A percentile compares a stretch with the other conserved stretches of the same genome.
These are phyloP conservation scores for Lamellibrachia columna DNA, from an alignment of 2,888 invertebrate species.

Conservation along the genomic window DNA sequence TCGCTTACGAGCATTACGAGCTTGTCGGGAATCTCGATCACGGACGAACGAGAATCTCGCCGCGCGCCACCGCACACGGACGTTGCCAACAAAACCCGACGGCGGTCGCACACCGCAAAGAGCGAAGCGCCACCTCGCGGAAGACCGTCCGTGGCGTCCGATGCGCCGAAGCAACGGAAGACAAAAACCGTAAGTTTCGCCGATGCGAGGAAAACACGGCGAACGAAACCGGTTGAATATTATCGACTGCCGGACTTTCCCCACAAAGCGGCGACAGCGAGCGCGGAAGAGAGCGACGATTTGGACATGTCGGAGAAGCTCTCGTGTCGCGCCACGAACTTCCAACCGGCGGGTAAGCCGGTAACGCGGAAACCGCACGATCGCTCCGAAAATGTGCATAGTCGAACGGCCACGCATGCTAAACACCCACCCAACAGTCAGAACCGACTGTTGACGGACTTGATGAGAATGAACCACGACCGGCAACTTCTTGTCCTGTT, in stretches of 20 bases:
- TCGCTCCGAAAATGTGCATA: neutral
- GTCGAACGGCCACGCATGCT: neutral
- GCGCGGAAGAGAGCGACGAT: neutral
- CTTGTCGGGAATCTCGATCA: conserved; percentile 29
- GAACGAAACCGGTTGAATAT: conserved; percentile 19
- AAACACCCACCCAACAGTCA: conserved; percentile 22
- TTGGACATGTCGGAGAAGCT: conserved; percentile 27
- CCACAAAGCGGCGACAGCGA: neutral
- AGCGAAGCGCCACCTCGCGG: neutral
- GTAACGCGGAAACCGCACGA: conserved; percentile 12
- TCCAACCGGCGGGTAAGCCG: conserved; percentile 19
- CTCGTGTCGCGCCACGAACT: conserved; percentile 33
- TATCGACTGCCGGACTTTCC: conserved; percentile 31
- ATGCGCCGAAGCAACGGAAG: neutral
- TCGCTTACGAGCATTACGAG: conserved; percentile 32
- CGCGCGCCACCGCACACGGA: neutral
- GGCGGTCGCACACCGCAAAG: neutral
- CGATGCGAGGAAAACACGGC: neutral
- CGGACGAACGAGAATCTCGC: conserved; percentile 17
- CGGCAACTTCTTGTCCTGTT: conserved; percentile 29
- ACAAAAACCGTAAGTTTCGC: neutral
- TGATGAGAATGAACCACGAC: conserved; percentile 37
- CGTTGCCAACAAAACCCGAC: neutral
- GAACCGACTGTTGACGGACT: conserved; percentile 32
- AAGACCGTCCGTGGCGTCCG: neutral